These are phyloP conservation scores for Cyrtodaria siliqua DNA, from an alignment of 2,888 invertebrate genomes.

Conservation along the genomic window DNA sequence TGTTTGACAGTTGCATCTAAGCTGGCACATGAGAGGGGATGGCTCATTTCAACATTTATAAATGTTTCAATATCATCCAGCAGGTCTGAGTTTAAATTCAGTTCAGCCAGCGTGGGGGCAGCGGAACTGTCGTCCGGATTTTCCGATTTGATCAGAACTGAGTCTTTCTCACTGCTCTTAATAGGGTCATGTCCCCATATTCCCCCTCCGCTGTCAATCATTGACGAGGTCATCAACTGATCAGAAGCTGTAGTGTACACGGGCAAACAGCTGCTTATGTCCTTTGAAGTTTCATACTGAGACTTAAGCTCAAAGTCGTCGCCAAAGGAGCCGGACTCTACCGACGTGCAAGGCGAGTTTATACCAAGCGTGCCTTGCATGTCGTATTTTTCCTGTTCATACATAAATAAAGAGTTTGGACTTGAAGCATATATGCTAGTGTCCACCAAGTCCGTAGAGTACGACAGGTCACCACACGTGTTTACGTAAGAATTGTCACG, in stretches of 20 bases:
- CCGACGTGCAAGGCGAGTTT: conserved; percentile 34
- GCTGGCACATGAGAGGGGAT: background rate
- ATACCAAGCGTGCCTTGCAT: conserved; percentile 70
- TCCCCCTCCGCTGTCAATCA: conserved; percentile 21
- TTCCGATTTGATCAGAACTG: conserved; percentile 35
- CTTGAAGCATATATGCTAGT: conserved; percentile 75
- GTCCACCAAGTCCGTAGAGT: conserved; percentile 61
- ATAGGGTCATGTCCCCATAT: conserved; percentile 9
- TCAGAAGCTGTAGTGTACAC: conserved; percentile 9
- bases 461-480: conserved; percentile 62
- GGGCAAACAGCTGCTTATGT: conserved; percentile 45
- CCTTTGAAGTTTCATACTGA: conserved; percentile 69
- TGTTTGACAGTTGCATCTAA: conserved; percentile 10
- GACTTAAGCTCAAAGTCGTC: conserved; percentile 74
- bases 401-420: conserved; percentile 80
- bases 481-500: conserved; percentile 45
- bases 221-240: conserved; percentile 4
- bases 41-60: conserved; percentile 48
- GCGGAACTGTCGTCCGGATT: background rate
- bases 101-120: conserved; percentile 74
- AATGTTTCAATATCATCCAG: conserved; percentile 56
- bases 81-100: conserved; percentile 63
- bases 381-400: conserved; percentile 79
- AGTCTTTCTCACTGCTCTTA: conserved; percentile 18
- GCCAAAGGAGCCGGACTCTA: conserved; percentile 28